Evolutionary conservation across 2,797 vertebrate species (phyloP).

Genomic region (Cebuella pygmaea): DNA sequence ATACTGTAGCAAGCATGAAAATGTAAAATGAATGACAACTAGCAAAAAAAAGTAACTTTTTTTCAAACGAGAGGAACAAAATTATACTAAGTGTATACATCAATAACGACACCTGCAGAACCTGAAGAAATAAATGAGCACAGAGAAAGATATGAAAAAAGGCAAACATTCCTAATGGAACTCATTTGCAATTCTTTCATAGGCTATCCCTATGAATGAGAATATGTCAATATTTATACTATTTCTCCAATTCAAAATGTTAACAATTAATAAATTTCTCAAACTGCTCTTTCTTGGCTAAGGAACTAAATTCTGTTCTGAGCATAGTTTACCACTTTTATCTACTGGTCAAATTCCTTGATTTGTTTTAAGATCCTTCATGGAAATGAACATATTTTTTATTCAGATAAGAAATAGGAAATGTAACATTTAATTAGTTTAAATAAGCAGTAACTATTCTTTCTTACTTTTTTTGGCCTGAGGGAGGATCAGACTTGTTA

Average conservation of each 20-base stretch:
- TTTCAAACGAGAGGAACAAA: conserved; percentile 82
- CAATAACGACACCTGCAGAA: conserved; percentile 78
- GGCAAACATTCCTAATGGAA: neutral
- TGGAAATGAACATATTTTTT: conserved; percentile 27
- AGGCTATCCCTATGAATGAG: neutral
- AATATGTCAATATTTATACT: neutral
- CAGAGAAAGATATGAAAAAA: conserved; percentile 36
- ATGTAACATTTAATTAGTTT: conserved; percentile 34
- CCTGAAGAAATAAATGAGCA: conserved; percentile 79
- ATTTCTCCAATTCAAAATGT: conserved; percentile 29
- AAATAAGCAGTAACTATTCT: conserved; percentile 19
- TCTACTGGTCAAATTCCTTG: neutral
- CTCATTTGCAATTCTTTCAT: neutral
- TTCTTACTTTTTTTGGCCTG: neutral
- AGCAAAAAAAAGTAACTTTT: conserved; percentile 84
- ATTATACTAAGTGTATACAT: conserved; percentile 82
- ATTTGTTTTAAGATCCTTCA: conserved; percentile 37
- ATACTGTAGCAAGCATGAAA: conserved; percentile 84
- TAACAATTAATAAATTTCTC: conserved; percentile 21
- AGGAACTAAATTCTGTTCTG: conserved; percentile 32
- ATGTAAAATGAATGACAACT: conserved; percentile 85
- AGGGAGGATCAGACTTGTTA: neutral
- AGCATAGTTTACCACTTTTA: conserved; percentile 24
- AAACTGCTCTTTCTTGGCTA: conserved; percentile 22
- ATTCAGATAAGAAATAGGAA: conserved; percentile 4